Conservation (phyloP, 2,113 vertebrate genomes). For the Corvus cornix region DNA sequence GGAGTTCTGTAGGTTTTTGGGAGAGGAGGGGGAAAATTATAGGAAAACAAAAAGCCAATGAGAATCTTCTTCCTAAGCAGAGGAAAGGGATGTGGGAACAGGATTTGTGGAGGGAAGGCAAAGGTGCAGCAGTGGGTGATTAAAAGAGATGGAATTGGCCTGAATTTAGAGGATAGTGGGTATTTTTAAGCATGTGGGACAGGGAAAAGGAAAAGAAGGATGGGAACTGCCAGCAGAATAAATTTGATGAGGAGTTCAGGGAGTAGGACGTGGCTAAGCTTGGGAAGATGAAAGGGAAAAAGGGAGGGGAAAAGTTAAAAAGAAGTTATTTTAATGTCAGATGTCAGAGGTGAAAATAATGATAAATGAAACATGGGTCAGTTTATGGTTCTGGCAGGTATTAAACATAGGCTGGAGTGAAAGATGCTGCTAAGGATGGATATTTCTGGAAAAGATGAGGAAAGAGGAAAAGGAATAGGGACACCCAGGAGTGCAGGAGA, state of each 20-base stretch:
- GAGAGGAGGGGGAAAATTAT: not conserved
- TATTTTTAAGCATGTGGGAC: not conserved
- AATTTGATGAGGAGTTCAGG: not conserved
- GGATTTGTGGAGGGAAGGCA: not conserved
- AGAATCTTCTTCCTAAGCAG: not conserved
- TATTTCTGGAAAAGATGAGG: not conserved
- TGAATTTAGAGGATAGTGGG: not conserved
- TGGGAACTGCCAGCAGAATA: not conserved
- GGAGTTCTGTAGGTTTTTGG: not conserved
- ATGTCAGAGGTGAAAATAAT: not conserved
- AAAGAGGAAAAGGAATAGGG: not conserved
- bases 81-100: not conserved
- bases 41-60: not conserved
- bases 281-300: not conserved
- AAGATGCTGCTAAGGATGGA: not conserved
- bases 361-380: not conserved
- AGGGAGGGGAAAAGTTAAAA: fast-evolving
- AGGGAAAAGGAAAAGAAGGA: not conserved
- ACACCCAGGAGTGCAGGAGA: not conserved
- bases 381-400: not conserved
- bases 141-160: not conserved
- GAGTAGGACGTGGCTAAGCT: not conserved
- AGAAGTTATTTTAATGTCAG: not conserved
- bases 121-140: not conserved
- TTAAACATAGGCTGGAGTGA: not conserved